Evolutionary conservation across 30 jellyfish, hydroid and myxozoan genomes (phyloP).

Genomic region (Hydractinia symbiolongicarpus): DNA sequence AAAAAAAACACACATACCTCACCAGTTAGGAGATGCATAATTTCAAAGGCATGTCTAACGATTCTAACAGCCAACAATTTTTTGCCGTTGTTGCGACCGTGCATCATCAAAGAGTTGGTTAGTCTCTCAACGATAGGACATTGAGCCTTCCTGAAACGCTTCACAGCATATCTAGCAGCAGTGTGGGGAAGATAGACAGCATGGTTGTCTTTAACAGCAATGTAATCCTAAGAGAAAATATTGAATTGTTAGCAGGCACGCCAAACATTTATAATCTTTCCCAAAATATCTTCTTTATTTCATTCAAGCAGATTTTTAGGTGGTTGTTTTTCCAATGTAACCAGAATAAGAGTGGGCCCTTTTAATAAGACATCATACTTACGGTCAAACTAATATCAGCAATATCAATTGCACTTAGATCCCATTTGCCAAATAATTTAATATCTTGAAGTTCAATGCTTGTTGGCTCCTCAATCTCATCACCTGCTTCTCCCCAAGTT

Average conservation of each 20-base stretch:
- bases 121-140: constrained; percentile 95
- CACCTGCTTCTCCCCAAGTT: constrained; percentile 86
- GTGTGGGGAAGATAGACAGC: constrained; percentile 93
- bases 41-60: constrained; percentile 94
- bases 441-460: constrained; percentile 75
- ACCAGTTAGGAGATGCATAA: constrained; percentile 85
- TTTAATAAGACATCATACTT: constrained; percentile 20
- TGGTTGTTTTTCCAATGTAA: too few relatives aligned
- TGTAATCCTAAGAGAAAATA: constrained; percentile 62
- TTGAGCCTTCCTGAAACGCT: constrained; percentile 95
- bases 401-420: constrained; percentile 90
- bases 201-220: constrained; percentile 81
- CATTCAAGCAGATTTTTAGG: too few relatives aligned
- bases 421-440: constrained; percentile 90
- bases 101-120: constrained; percentile 95
- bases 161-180: constrained; percentile 93
- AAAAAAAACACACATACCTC: constrained; percentile 39
- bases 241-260: neutral
- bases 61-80: constrained; percentile 84
- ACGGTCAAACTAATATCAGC: constrained; percentile 94
- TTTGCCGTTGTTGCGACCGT: constrained; percentile 96
- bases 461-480: constrained; percentile 51
- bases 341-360: too few relatives aligned
- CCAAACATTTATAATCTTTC: too few relatives aligned
- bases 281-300: too few relatives aligned